Evolutionary conservation across 2,797 vertebrate genomes (phyloP).

Genomic region (Acanthurus tractus): DNA sequence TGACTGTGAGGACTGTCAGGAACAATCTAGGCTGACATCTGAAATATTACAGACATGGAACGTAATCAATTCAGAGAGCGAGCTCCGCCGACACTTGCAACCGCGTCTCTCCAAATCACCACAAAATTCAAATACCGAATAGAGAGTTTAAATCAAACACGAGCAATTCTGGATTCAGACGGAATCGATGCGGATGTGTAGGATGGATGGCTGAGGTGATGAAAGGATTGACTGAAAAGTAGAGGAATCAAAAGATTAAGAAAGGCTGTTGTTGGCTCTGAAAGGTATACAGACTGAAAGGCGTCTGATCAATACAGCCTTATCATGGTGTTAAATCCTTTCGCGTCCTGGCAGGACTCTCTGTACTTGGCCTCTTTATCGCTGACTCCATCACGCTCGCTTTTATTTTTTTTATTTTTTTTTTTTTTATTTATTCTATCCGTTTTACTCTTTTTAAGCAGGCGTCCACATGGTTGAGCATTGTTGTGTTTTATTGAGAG

Average conservation of each 20-base stretch:
- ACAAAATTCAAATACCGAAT: conserved; percentile 12
- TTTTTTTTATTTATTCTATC: conserved; percentile 32
- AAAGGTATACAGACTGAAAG: conserved; percentile 61
- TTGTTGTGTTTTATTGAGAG: conserved; percentile 43
- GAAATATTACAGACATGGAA: conserved; percentile 8
- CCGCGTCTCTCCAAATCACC: conserved; percentile 5
- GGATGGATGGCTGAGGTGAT: conserved; percentile 27
- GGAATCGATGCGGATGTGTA: conserved; percentile 34
- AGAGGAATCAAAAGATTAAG: conserved; percentile 67
- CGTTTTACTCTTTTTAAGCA: conserved; percentile 30
- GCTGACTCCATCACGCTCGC: conserved; percentile 43
- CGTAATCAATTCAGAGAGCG: conserved; percentile 1
- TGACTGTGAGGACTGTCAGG: conserved; percentile 16
- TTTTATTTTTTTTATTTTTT: background rate
- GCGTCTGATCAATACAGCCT: conserved; percentile 68
- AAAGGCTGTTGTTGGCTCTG: conserved; percentile 57
- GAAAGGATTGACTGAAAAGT: conserved; percentile 52
- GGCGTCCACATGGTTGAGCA: conserved; percentile 33
- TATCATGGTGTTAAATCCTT: conserved; percentile 60
- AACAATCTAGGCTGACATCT: conserved; percentile 10
- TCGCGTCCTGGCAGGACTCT: conserved; percentile 52
- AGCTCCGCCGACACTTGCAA: background rate
- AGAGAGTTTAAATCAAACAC: conserved; percentile 23
- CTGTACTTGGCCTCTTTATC: conserved; percentile 57
- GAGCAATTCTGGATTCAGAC: conserved; percentile 22